Evolutionary conservation across 2,888 invertebrate genomes (phyloP).

Genomic region (Bedellia somnulentella): DNA sequence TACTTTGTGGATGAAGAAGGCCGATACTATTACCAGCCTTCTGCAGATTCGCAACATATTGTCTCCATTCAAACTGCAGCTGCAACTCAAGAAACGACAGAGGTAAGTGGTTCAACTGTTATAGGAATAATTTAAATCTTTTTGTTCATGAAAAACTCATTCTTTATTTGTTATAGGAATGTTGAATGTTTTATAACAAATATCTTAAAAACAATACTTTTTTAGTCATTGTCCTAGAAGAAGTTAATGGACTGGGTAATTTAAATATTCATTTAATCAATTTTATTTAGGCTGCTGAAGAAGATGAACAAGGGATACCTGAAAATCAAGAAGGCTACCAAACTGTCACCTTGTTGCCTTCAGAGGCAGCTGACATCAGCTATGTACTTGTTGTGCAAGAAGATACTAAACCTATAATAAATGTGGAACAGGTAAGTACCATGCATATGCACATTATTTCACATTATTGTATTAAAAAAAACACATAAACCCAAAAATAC

Average conservation of each 20-base stretch:
- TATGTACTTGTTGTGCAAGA: conserved; percentile 86
- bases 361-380: conserved; percentile 80
- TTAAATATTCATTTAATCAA: too few species aligned
- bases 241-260: too few species aligned
- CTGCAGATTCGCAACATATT: conserved; percentile 64
- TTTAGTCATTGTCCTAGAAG: too few species aligned
- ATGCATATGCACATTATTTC: too few species aligned
- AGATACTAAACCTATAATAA: conserved; percentile 60
- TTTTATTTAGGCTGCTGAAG: conserved; percentile 8
- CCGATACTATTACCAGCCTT: conserved; percentile 79
- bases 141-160: too few species aligned
- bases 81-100: conserved; percentile 19
- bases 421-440: conserved; percentile 21
- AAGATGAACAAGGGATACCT: conserved; percentile 11
- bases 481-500: too few species aligned
- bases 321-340: conserved; percentile 49
- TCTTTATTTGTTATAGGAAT: conserved; percentile 1
- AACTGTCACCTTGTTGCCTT: conserved; percentile 82
- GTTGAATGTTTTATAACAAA: neutral
- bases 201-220: too few species aligned
- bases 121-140: too few species aligned
- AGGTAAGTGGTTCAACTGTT: conserved; percentile 21
- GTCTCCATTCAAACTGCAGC: conserved; percentile 65
- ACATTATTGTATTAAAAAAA: too few species aligned
- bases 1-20: conserved; percentile 83